Evolutionary conservation across 2,797 vertebrate genomes (phyloP).

Genomic region (Peromyscus eremicus): DNA sequence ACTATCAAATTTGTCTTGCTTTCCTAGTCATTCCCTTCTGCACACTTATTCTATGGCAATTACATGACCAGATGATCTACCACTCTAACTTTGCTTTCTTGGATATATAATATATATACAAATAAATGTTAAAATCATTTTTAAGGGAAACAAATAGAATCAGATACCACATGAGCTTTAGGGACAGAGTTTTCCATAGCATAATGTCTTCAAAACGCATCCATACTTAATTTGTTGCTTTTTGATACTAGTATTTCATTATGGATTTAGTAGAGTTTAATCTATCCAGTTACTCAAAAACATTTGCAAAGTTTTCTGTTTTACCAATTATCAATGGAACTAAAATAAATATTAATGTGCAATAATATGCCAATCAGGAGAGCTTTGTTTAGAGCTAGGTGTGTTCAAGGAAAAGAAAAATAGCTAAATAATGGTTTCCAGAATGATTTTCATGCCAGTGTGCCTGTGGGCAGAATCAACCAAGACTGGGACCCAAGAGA

Average conservation of each 20-base stretch:
- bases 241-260: not conserved
- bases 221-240: not conserved
- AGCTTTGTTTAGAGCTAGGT: not conserved
- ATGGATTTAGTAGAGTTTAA: not conserved
- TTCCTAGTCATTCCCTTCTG: not conserved
- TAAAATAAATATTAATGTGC: not conserved
- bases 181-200: not conserved
- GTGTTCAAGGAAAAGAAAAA: not conserved
- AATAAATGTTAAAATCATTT: not conserved
- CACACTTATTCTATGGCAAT: not conserved
- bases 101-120: not conserved
- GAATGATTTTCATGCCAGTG: not conserved
- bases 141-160: not conserved
- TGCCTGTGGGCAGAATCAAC: too few relatives aligned
- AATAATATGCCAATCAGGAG: not conserved
- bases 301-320: not conserved
- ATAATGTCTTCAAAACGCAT: not conserved
- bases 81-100: not conserved
- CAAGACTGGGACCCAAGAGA: not conserved
- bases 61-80: not conserved
- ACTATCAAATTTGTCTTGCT: not conserved
- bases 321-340: not conserved
- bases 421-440: not conserved
- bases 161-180: not conserved
- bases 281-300: not conserved